These are phyloP conservation scores for Apodemia duryi DNA, from an alignment of 2,888 invertebrate species.

Conservation along the genomic window DNA sequence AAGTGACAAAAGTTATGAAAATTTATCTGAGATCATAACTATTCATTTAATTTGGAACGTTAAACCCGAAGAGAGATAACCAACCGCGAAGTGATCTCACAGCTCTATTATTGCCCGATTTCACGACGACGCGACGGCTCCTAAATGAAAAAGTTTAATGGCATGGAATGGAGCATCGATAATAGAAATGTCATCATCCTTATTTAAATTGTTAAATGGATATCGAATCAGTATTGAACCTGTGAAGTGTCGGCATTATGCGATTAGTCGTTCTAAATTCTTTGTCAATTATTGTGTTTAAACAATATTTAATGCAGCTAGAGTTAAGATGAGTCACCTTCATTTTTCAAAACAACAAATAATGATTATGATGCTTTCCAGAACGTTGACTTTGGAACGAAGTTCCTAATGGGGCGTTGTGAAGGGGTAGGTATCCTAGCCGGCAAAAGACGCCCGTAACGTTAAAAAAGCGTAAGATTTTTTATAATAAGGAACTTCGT, in stretches of 20 bases:
- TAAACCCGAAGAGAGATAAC: background rate
- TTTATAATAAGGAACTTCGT: too few relatives aligned
- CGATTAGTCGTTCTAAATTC: background rate
- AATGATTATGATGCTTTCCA: too few relatives aligned
- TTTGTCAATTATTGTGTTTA: background rate
- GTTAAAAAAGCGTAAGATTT: too few relatives aligned
- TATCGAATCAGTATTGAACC: slow-evolving; percentile 13
- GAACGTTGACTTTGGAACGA: too few relatives aligned
- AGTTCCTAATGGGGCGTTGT: too few relatives aligned
- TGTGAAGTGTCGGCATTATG: background rate
- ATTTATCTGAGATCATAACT: slow-evolving; percentile 3
- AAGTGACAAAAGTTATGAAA: background rate
- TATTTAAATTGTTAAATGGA: slow-evolving; percentile 14
- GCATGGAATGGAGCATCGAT: slow-evolving; percentile 28
- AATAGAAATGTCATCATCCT: slow-evolving; percentile 13
- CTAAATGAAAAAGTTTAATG: slow-evolving; percentile 30
- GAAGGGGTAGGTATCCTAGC: too few relatives aligned
- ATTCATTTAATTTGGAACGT: slow-evolving; percentile 5
- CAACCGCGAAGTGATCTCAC: slow-evolving; percentile 10
- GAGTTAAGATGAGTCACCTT: too few relatives aligned
- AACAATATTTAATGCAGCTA: background rate
- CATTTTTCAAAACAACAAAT: too few relatives aligned
- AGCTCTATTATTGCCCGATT: slow-evolving; percentile 10
- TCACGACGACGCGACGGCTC: slow-evolving; percentile 7
- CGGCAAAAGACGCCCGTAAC: too few relatives aligned